Percentiles rank a stretch among this genome's conserved stretches.
phyloP scores from a whole-genome alignment of 2,797 vertebrate species.

The Galago senegalensis region DNA sequence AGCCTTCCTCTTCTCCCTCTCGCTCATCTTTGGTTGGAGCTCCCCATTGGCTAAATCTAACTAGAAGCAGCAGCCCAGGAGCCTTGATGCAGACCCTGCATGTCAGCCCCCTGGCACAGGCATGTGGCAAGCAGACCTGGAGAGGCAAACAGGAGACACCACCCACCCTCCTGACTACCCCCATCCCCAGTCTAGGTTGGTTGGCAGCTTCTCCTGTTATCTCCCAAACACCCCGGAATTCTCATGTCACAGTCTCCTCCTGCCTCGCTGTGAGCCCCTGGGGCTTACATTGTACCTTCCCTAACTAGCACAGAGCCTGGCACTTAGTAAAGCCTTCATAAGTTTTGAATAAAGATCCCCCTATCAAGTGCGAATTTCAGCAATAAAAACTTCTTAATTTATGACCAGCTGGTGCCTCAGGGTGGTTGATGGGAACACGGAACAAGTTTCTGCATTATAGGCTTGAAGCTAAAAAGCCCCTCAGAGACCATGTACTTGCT shows the following conservation, averaged over 20 bases:
- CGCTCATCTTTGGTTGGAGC: background rate
- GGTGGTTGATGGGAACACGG: conserved; percentile 6
- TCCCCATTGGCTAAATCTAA: background rate
- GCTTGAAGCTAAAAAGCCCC: background rate
- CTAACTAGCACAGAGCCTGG: background rate
- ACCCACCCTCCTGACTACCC: background rate
- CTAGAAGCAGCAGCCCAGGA: background rate
- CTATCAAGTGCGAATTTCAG: background rate
- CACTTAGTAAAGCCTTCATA: background rate
- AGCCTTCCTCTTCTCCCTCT: background rate
- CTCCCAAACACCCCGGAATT: too few species aligned
- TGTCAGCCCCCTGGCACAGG: background rate
- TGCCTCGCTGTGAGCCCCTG: background rate
- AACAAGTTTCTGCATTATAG: background rate
- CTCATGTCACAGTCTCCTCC: background rate
- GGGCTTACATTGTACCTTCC: background rate
- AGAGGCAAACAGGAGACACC: background rate
- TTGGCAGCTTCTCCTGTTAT: background rate
- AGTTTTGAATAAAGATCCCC: background rate
- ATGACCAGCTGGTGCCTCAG: background rate
- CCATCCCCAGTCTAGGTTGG: fast-evolving
- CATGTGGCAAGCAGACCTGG: background rate
- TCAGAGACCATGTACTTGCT: background rate
- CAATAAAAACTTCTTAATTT: conserved; percentile 24
- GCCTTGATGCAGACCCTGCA: background rate